Base-by-base conservation (phyloP, 2,113 vertebrate genomes). In the Hippocampus mohnikei region DNA sequence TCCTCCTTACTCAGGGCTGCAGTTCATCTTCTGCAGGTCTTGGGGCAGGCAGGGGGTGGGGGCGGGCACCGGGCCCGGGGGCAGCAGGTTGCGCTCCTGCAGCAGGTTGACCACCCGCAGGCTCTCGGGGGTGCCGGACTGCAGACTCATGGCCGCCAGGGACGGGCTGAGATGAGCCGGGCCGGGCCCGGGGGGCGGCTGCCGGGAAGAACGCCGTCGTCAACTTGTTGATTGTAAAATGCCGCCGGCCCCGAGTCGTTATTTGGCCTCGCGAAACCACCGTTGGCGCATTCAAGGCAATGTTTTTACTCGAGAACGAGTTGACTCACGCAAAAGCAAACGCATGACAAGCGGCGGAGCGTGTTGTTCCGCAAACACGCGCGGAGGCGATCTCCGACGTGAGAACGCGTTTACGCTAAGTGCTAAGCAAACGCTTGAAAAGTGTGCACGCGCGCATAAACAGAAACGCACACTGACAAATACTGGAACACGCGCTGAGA, bases 31-130 rank as follows among this genome's bases (percentile, higher is more conserved):
- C 92, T 97, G 96, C 84, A 98, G 92, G 71, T 97, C 97, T 86
- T 96, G 95, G 60, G 95, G 94, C 79, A 99, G 91, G 81, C 94
- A 95, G 77, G 97, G 96, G 25, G 93, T 90, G 0, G 96, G 96
- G 72, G 95, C 88, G 9, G 93, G 80, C 67, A 98, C 66, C 13
- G 94, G 81, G 23, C 71, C 87, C 0, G 90, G 67, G 27, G 97
- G 96, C 75, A 99, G 93, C 77, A 98, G 91, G 86, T 95, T 99
- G 82, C 97, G 94, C 75, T 99, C 96, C 92, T 99, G 97, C 82
- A 99, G 93, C 79, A 99, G 94, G 89, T 99, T 98, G 72, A 97
- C 87, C 73, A 94, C 91, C 86, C 94, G 91, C 77, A 96, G 91
- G 16, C 94, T 92, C 83, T 99, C 97, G 1, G 95, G 94, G 73